These are phyloP conservation scores for Callorhinus ursinus DNA, from an alignment of 2,113 vertebrate species.

Conservation along the genomic window DNA sequence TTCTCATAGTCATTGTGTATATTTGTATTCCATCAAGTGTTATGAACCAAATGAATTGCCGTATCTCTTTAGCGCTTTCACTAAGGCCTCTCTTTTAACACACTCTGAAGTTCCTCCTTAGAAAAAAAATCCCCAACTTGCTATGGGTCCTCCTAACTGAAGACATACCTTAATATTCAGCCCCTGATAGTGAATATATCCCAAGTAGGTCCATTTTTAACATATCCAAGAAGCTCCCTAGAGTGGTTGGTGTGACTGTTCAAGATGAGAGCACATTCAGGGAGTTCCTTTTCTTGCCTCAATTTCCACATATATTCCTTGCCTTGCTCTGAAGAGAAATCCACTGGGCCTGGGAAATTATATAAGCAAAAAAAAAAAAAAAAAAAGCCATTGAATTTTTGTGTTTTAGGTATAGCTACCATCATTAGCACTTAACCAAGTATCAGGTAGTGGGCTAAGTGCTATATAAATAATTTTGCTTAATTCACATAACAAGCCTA, in stretches of 20 bases:
- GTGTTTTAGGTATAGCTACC: background rate
- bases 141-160: background rate
- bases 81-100: background rate
- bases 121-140: background rate
- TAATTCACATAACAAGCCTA: background rate
- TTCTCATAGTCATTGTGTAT: background rate
- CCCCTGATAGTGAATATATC: background rate
- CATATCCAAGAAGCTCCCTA: background rate
- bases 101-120: background rate
- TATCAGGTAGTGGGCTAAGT: background rate
- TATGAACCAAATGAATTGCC: background rate
- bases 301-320: background rate
- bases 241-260: background rate
- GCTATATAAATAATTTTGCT: background rate
- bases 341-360: background rate
- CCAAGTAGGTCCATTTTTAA: background rate
- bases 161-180: background rate
- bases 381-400: background rate
- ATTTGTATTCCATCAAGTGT: background rate
- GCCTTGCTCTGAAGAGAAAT: background rate
- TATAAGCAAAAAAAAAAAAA: background rate
- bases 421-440: background rate
- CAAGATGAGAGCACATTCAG: background rate
- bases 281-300: background rate
- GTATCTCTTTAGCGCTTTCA: background rate